These are phyloP conservation scores for Ciconia boyciana DNA, from an alignment of 2,113 vertebrate species.

Conservation along the genomic window DNA sequence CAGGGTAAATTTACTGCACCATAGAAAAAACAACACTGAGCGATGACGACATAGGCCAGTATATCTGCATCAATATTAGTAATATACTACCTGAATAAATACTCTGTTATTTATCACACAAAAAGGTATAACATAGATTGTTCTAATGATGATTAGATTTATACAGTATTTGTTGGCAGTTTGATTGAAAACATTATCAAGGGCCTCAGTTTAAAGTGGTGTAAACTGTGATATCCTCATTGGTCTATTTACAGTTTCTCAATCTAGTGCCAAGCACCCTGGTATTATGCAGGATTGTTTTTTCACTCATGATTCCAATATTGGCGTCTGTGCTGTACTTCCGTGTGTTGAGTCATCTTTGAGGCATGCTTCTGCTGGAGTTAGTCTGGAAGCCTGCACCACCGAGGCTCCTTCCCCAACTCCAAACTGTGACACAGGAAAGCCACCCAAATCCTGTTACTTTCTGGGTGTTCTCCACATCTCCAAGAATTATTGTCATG, in stretches of 20 bases:
- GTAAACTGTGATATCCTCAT: not conserved
- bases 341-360: not conserved
- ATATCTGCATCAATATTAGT: not conserved
- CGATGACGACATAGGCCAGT: accelerated
- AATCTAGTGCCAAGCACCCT: not conserved
- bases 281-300: not conserved
- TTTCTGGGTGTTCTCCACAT: not conserved
- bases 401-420: not conserved
- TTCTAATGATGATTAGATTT: not conserved
- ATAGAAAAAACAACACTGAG: not conserved
- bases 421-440: not conserved
- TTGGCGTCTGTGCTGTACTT: not conserved
- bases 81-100: not conserved
- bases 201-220: not conserved
- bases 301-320: not conserved
- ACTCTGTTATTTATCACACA: not conserved
- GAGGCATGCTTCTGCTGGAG: not conserved
- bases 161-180: not conserved
- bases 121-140: not conserved
- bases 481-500: not conserved
- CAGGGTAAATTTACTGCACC: not conserved
- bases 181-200: not conserved
- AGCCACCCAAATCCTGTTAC: not conserved
- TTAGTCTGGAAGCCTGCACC: not conserved
- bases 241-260: not conserved